Percentiles rank a stretch among this genome's conserved stretches.
phyloP scores from a whole-genome alignment of 53 echinoderm and acorn worm genomes.

The Pentamera pediparva region DNA sequence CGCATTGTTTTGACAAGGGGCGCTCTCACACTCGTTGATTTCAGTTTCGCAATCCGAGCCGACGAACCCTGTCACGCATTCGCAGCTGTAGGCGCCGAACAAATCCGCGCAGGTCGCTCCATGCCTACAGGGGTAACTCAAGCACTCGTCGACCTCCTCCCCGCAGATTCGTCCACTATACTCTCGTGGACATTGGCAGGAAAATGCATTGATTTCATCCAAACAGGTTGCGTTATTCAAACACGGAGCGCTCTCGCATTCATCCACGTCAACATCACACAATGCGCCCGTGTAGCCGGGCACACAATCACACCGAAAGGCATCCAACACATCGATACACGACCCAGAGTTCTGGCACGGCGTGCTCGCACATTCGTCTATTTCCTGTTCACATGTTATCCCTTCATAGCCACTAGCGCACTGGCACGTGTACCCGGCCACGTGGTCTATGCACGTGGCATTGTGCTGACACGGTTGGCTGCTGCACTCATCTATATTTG shows the following conservation, averaged over 20 bases:
- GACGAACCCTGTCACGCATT: conserved; percentile 1
- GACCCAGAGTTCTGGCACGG: conserved; percentile 42
- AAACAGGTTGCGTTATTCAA: not conserved
- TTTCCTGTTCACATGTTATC: conserved; percentile 9
- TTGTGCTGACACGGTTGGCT: conserved; percentile 25
- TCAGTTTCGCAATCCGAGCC: conserved; percentile 3
- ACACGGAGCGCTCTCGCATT: conserved; percentile 49
- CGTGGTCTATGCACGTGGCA: conserved; percentile 33
- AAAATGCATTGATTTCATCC: conserved; percentile 13
- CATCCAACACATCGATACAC: conserved; percentile 37
- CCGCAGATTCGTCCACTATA: not conserved
- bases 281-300: conserved; percentile 26
- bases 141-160: conserved; percentile 13
- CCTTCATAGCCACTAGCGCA: conserved; percentile 36
- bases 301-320: conserved; percentile 31
- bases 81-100: conserved; percentile 1
- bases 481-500: conserved; percentile 35
- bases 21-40: conserved; percentile 24
- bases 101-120: conserved; percentile 11
- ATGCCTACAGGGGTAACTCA: conserved; percentile 19
- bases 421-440: conserved; percentile 28
- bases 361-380: conserved; percentile 42
- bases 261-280: conserved; percentile 39
- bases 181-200: conserved; percentile 4
- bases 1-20: conserved; percentile 13